phyloP scores from a whole-genome alignment of 2,888 invertebrate genomes.

The Alitta virens region DNA sequence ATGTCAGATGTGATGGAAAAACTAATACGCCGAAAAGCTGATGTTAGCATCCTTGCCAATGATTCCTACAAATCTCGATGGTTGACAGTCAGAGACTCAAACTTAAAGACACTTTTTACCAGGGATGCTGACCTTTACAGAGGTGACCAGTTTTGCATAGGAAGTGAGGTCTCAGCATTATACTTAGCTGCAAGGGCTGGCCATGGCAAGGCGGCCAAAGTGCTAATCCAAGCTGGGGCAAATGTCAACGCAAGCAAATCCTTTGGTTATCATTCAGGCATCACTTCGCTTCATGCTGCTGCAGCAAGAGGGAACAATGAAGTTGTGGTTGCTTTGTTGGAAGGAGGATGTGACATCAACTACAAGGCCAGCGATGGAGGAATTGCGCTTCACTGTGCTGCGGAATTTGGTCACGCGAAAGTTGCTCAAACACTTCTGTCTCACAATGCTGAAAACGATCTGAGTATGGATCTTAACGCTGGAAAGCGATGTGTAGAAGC shows the following conservation, averaged over 20 bases:
- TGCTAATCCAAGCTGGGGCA: conserved; percentile 22
- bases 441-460: background rate
- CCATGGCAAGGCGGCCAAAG: conserved; percentile 13
- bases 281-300: conserved; percentile 30
- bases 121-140: conserved; percentile 28
- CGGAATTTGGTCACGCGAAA: conserved; percentile 28
- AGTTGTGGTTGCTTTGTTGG: conserved; percentile 23
- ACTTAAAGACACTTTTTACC: conserved; percentile 20
- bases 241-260: conserved; percentile 26
- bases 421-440: conserved; percentile 10
- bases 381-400: conserved; percentile 30
- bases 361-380: conserved; percentile 28
- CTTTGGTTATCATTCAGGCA: conserved; percentile 26
- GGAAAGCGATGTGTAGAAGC: conserved; percentile 28
- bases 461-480: conserved; percentile 11
- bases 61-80: conserved; percentile 28
- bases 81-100: conserved; percentile 20
- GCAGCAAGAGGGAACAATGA: conserved; percentile 24
- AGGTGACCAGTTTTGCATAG: conserved; percentile 26
- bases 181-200: conserved; percentile 29
- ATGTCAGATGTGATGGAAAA: conserved; percentile 17
- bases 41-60: conserved; percentile 22
- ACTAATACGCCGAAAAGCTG: conserved; percentile 11
- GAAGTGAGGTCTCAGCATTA: conserved; percentile 25
- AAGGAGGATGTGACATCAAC: conserved; percentile 22